Evolutionary conservation across 37 sponge, comb jelly and placozoan genomes (phyloP), one percentile per base, ranked within the genome.

Genomic region (Aplysina aerophoba): DNA sequence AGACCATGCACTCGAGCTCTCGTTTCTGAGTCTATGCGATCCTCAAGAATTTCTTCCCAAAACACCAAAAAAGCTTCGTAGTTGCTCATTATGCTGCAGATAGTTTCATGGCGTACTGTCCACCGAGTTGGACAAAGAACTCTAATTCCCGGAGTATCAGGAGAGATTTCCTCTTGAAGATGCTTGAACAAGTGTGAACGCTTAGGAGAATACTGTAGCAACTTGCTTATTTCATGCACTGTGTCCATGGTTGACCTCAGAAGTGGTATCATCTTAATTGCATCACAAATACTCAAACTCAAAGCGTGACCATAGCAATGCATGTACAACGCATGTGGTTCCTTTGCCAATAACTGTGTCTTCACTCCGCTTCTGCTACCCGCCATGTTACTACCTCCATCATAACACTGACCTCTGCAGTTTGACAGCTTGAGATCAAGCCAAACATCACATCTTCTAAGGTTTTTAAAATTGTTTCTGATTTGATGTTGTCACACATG

Each of bases 101-200:
- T 24, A 17, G 84, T 83, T 65, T 83, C 69, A 83, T 66, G 55
- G 58, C 44, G 68, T 68, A 83, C 84, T 83, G 84, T 83, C 71
- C 84, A 69, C 58, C 84, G 68, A 55, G 84, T 83, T 65, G 84
- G 84, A 83, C 84, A 83, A 66, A 83, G 69, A 83, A 68, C 71
- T 66, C 69, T 66, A 83, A 83, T 28, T 68, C 72, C 72, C 3
- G 31, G 71, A 83, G 84, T 55, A 15, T 59, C 82, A 69, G 71
- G 71, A 16, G 34, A 69, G 33, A 28, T 75, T 40, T 75, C 78
- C 53, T 75, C 11, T 75, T 75, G 39, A 41, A 75, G 41, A 41
- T 69, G 57, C 15, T 33, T 83, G 28, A 83, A 83, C 31, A 83
- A 68, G 19, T 22, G 22, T 35, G 31, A 55, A 83, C 71, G 55